These are phyloP conservation scores for Diogma glabrata DNA, from an alignment of 2,888 invertebrate genomes.

Conservation along the genomic window DNA sequence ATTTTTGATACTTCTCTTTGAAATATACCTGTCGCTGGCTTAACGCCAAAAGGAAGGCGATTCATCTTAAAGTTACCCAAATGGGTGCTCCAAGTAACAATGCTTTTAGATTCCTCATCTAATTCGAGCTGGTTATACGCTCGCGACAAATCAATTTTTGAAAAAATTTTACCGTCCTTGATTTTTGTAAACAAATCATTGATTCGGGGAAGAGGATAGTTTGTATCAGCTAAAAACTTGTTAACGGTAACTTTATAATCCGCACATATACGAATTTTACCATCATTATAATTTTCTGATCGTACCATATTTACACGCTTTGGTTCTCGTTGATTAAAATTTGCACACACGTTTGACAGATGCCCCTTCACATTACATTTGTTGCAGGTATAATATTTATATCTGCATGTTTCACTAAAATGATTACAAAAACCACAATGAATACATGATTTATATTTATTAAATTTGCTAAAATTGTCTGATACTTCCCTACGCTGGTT, in stretches of 20 bases:
- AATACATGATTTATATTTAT: too few relatives aligned
- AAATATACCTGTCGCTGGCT: conserved; percentile 30
- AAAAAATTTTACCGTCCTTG: conserved; percentile 15
- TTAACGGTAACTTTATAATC: conserved; percentile 22
- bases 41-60: conserved; percentile 29
- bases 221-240: conserved; percentile 20
- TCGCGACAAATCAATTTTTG: conserved; percentile 24
- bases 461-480: too few relatives aligned
- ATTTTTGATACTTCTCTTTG: conserved; percentile 25
- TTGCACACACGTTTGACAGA: too few relatives aligned
- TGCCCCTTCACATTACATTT: too few relatives aligned
- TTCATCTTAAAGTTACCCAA: conserved; percentile 21
- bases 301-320: too few relatives aligned
- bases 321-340: too few relatives aligned
- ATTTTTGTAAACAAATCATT: conserved; percentile 24
- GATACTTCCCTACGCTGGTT: too few relatives aligned
- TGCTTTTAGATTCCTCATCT: conserved; percentile 21
- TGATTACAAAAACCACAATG: too few relatives aligned
- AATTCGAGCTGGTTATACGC: conserved; percentile 29
- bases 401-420: too few relatives aligned
- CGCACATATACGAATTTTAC: conserved; percentile 14
- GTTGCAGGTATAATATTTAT: too few relatives aligned
- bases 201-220: conserved; percentile 23
- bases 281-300: too few relatives aligned
- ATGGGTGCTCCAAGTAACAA: conserved; percentile 24